Percentiles rank a stretch among this genome's conserved stretches.
These are phyloP conservation scores for Contarinia nasturtii DNA, from an alignment of 1,140 invertebrate species.

Conservation along the genomic window DNA sequence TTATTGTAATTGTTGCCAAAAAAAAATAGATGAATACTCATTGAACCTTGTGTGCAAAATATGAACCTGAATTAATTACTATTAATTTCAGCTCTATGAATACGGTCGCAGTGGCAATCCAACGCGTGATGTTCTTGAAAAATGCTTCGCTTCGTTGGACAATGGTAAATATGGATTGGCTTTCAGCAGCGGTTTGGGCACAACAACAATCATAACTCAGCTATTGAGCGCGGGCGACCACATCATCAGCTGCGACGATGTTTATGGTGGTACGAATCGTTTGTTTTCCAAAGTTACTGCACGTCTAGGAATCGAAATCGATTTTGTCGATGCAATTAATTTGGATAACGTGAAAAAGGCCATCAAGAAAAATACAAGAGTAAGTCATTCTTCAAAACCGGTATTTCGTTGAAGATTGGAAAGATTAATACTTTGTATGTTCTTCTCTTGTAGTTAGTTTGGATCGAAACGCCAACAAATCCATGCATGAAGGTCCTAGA, in stretches of 20 bases:
- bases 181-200: slow-evolving; percentile 82
- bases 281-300: slow-evolving; percentile 36
- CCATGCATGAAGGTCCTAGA: slow-evolving; percentile 83
- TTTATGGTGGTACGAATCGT: slow-evolving; percentile 85
- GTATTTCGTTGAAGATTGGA: not conserved
- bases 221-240: slow-evolving; percentile 76
- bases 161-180: slow-evolving; percentile 68
- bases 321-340: slow-evolving; percentile 69
- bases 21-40: too few species aligned
- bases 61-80: too few species aligned
- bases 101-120: slow-evolving; percentile 93
- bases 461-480: slow-evolving; percentile 98
- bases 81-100: slow-evolving; percentile 54
- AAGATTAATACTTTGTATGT: not conserved
- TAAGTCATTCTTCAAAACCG: slow-evolving; percentile 18
- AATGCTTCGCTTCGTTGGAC: slow-evolving; percentile 78
- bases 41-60: too few species aligned
- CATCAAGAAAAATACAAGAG: slow-evolving; percentile 72
- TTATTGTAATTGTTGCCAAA: too few species aligned
- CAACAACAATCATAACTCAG: slow-evolving; percentile 53
- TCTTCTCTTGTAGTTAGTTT: slow-evolving; percentile 53
- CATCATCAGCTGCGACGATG: slow-evolving; percentile 76
- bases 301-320: slow-evolving; percentile 47
- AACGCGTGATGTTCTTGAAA: slow-evolving; percentile 72
- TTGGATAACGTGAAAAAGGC: slow-evolving; percentile 42